Percentiles rank a stretch among this genome's conserved stretches.
Conservation (phyloP, 2,113 vertebrate species). For the Parotia lawesii region DNA sequence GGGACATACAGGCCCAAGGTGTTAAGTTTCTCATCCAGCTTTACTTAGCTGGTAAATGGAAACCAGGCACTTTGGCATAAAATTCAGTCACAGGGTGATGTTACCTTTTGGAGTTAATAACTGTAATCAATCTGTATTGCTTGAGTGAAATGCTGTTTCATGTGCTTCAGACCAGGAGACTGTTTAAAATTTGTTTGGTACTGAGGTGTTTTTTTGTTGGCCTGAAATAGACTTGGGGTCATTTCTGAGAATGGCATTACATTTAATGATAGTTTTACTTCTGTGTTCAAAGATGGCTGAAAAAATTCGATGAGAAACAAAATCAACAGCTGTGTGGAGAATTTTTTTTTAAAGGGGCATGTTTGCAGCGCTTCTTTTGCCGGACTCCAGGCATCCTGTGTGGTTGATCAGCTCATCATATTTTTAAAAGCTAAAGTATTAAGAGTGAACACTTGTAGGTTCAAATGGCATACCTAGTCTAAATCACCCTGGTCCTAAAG, state of each 20-base stretch:
- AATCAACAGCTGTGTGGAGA: neutral
- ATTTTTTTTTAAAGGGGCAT: neutral
- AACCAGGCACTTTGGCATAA: constrained; percentile 38
- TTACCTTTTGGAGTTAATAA: neutral
- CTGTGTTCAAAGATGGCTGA: neutral
- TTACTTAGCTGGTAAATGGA: constrained; percentile 35
- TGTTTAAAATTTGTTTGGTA: neutral
- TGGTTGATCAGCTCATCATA: neutral
- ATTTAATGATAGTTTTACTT: neutral
- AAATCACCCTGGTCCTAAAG: neutral
- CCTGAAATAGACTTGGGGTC: neutral
- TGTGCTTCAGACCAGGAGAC: neutral
- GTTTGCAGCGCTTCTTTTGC: neutral
- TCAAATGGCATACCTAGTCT: neutral
- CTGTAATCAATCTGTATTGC: neutral
- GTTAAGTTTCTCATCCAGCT: constrained; percentile 39
- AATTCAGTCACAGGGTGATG: constrained; percentile 4
- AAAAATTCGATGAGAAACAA: neutral
- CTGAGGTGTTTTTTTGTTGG: neutral
- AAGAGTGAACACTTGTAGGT: neutral
- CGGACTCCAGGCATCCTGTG: neutral
- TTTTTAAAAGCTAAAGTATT: neutral
- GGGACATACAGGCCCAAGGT: neutral
- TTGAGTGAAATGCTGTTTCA: neutral
- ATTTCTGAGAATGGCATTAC: neutral